Evolutionary conservation across 2,797 vertebrate species (phyloP).

Genomic region (Cetoscarus ocellatus): DNA sequence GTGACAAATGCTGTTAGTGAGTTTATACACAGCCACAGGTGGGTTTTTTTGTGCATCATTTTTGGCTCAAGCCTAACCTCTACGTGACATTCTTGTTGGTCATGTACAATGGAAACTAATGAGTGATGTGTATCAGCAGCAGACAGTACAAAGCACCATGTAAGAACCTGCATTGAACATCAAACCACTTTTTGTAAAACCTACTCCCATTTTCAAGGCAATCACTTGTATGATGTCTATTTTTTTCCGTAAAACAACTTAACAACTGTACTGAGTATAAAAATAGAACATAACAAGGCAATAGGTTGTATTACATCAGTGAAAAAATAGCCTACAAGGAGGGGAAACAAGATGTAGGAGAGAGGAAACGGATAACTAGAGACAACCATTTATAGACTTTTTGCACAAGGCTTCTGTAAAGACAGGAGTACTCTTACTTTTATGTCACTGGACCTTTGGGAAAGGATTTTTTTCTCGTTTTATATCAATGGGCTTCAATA

Average conservation of each 20-base stretch:
- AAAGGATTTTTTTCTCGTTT: background rate
- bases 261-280: constrained; percentile 53
- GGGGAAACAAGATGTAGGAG: constrained; percentile 4
- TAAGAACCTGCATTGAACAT: constrained; percentile 38
- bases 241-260: constrained; percentile 30
- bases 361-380: constrained; percentile 16
- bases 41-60: constrained; percentile 7
- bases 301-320: constrained; percentile 32
- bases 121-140: constrained; percentile 44
- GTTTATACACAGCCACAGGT: constrained; percentile 8
- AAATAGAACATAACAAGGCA: constrained; percentile 72
- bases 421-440: constrained; percentile 15
- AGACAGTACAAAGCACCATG: constrained; percentile 25
- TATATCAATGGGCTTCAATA: background rate
- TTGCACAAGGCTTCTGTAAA: constrained; percentile 6
- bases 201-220: constrained; percentile 24
- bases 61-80: constrained; percentile 43
- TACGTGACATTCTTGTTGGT: constrained; percentile 56
- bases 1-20: constrained; percentile 19
- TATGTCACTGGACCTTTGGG: constrained; percentile 12
- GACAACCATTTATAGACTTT: constrained; percentile 27
- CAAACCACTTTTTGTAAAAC: constrained; percentile 11
- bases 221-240: background rate
- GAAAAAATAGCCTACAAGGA: constrained; percentile 7
- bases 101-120: constrained; percentile 26